phyloP scores from a whole-genome alignment of 2,113 vertebrate genomes.

The Ammodytes marinus region DNA sequence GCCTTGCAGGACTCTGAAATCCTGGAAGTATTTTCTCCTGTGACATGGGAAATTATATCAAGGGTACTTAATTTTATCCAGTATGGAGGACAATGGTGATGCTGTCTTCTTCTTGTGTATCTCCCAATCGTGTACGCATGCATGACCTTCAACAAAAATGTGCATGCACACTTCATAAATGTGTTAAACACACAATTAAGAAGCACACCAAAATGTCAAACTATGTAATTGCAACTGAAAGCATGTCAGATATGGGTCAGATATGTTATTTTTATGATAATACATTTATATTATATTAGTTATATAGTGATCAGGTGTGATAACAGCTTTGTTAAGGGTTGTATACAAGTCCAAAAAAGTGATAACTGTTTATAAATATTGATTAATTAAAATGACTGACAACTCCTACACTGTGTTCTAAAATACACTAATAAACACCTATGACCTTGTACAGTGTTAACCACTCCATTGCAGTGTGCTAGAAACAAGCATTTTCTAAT shows the following conservation, averaged over 20 bases:
- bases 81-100: background rate
- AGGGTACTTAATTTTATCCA: background rate
- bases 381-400: background rate
- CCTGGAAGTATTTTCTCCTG: background rate
- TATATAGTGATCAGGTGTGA: background rate
- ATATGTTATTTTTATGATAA: too few species aligned
- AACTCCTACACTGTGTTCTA: too few species aligned
- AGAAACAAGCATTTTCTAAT: too few species aligned
- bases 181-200: background rate
- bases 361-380: background rate
- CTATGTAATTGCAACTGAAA: too few species aligned
- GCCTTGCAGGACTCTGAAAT: background rate
- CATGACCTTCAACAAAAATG: background rate
- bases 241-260: background rate
- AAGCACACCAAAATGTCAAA: background rate
- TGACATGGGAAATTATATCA: background rate
- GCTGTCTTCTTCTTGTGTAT: background rate
- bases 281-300: too few species aligned
- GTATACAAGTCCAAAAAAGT: background rate
- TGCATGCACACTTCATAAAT: background rate
- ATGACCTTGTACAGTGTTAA: too few species aligned
- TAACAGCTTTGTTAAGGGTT: background rate
- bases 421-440: too few species aligned
- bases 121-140: background rate
- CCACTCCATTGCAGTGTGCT: too few species aligned